Evolutionary conservation across 37 sponge, comb jelly and placozoan genomes (phyloP).

Genomic region (Haliclona indistincta): DNA sequence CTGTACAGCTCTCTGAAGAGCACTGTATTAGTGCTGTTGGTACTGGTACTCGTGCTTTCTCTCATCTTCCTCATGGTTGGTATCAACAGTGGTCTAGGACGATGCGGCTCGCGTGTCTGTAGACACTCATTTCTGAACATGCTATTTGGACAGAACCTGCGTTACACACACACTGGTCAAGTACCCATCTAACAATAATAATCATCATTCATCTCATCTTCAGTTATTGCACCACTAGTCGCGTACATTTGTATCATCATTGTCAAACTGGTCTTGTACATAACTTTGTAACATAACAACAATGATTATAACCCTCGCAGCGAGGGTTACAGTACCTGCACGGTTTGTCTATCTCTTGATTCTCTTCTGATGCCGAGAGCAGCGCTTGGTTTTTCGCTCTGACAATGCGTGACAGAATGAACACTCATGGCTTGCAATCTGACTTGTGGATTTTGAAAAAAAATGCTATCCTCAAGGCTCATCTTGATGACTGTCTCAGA

Average conservation of each 20-base stretch:
- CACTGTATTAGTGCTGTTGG: neutral
- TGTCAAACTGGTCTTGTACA: neutral
- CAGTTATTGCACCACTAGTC: neutral
- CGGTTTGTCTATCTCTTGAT: too few relatives aligned
- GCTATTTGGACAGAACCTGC: neutral
- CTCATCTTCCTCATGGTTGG: conserved; percentile 13
- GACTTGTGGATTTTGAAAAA: too few relatives aligned
- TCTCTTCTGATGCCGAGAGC: too few relatives aligned
- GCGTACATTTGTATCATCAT: neutral
- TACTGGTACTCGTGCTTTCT: conserved; percentile 8
- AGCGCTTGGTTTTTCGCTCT: too few relatives aligned
- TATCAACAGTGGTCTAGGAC: neutral
- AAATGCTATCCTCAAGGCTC: too few relatives aligned
- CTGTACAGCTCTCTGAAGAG: conserved; percentile 12
- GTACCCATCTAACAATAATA: neutral
- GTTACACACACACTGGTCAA: neutral
- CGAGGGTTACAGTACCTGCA: too few relatives aligned
- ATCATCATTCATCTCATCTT: neutral
- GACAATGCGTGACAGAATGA: too few relatives aligned
- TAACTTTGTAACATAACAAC: neutral
- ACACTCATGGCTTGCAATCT: too few relatives aligned
- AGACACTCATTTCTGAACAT: conserved; percentile 26
- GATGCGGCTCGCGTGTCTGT: conserved; percentile 16
- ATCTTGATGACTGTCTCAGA: too few relatives aligned
- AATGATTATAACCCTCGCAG: too few relatives aligned